Conservation (phyloP, 2,113 vertebrate species). For the Chinchilla lanigera region DNA sequence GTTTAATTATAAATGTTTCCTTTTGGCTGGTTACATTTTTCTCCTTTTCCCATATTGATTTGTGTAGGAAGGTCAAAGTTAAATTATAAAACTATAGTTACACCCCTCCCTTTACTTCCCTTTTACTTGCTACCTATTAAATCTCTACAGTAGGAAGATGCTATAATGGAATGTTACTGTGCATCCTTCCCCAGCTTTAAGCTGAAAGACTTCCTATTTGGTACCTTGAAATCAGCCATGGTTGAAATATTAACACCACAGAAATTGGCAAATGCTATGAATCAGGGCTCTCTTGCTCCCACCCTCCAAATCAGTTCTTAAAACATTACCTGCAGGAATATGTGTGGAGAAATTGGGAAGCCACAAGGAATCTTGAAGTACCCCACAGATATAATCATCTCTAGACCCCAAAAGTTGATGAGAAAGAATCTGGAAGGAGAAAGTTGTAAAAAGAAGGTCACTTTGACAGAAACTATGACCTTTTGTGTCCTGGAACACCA, state of each 20-base stretch:
- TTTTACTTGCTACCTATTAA: background rate
- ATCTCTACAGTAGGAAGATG: background rate
- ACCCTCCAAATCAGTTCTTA: background rate
- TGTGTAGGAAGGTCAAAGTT: background rate
- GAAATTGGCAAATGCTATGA: background rate
- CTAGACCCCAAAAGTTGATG: background rate
- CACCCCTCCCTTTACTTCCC: background rate
- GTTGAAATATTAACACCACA: background rate
- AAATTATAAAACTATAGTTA: background rate
- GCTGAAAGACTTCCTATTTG: background rate
- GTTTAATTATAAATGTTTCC: constrained; percentile 1
- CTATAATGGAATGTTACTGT: background rate
- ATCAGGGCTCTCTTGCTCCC: background rate
- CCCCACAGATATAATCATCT: background rate
- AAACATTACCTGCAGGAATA: background rate
- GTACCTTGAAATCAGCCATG: background rate
- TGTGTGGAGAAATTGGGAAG: background rate
- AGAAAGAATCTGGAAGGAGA: background rate
- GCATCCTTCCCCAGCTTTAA: background rate
- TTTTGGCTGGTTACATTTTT: background rate
- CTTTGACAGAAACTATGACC: background rate
- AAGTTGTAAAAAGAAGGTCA: background rate
- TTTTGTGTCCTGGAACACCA: background rate
- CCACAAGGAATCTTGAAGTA: background rate
- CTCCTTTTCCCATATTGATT: background rate